These are phyloP conservation scores for Cuniculus paca DNA, from an alignment of 2,797 vertebrate species.

Conservation along the genomic window DNA sequence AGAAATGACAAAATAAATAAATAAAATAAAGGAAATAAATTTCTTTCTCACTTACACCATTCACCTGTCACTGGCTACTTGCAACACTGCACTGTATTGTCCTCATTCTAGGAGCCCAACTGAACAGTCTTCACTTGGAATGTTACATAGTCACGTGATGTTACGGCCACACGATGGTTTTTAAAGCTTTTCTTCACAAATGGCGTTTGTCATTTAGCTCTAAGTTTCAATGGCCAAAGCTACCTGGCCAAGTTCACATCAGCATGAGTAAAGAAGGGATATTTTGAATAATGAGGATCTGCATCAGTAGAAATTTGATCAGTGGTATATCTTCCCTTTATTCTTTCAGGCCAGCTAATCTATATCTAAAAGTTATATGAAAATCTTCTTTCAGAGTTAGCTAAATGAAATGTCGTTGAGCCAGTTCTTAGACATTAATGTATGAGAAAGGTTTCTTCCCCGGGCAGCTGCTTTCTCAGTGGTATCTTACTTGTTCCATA, in stretches of 20 bases:
- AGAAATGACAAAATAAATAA: not conserved
- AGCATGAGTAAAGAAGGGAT: not conserved
- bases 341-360: not conserved
- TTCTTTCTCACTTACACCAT: not conserved
- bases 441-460: not conserved
- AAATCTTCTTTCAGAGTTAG: constrained; percentile 6
- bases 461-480: not conserved
- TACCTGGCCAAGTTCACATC: not conserved
- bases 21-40: not conserved
- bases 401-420: not conserved
- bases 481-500: not conserved
- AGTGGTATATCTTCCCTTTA: not conserved
- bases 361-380: constrained; percentile 5
- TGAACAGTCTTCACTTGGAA: not conserved
- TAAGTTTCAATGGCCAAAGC: not conserved
- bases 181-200: constrained; percentile 5
- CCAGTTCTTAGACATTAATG: not conserved
- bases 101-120: not conserved
- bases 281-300: not conserved
- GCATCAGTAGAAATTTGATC: not conserved
- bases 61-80: not conserved
- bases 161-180: not conserved
- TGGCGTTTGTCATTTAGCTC: not conserved
- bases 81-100: not conserved
- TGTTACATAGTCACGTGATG: not conserved